Evolutionary conservation across 2,113 vertebrate genomes (phyloP).

Genomic region (Coturnix japonica): DNA sequence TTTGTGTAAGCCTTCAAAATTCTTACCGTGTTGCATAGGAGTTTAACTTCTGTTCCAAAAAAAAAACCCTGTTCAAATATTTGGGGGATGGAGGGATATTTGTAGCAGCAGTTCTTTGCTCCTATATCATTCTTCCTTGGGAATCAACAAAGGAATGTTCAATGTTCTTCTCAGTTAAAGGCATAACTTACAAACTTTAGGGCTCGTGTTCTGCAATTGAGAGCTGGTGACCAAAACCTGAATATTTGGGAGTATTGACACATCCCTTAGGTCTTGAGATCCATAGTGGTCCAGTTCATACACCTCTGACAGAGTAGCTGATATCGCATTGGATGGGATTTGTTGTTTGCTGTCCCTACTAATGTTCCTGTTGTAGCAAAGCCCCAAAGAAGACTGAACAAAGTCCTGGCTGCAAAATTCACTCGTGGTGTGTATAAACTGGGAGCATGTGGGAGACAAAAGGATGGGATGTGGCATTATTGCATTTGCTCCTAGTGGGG

Average conservation of each 20-base stretch:
- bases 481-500: fast-evolving
- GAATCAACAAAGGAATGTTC: not conserved
- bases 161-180: not conserved
- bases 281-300: too few relatives aligned
- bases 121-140: not conserved
- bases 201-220: not conserved
- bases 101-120: not conserved
- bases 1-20: not conserved
- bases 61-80: not conserved
- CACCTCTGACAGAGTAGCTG: not conserved
- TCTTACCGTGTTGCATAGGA: not conserved
- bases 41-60: not conserved
- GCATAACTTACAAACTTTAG: not conserved
- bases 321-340: too few relatives aligned
- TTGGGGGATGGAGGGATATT: not conserved
- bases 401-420: not conserved
- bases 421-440: fast-evolving
- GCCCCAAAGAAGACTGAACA: not conserved
- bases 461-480: not conserved
- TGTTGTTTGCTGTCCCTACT: not conserved
- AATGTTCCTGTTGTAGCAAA: not conserved
- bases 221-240: not conserved
- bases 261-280: not conserved
- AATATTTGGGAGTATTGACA: not conserved
- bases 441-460: not conserved